Percentiles rank a stretch among this genome's conserved stretches.
phyloP scores from a whole-genome alignment of 2,797 vertebrate species.

The Serranus cabrilla region DNA sequence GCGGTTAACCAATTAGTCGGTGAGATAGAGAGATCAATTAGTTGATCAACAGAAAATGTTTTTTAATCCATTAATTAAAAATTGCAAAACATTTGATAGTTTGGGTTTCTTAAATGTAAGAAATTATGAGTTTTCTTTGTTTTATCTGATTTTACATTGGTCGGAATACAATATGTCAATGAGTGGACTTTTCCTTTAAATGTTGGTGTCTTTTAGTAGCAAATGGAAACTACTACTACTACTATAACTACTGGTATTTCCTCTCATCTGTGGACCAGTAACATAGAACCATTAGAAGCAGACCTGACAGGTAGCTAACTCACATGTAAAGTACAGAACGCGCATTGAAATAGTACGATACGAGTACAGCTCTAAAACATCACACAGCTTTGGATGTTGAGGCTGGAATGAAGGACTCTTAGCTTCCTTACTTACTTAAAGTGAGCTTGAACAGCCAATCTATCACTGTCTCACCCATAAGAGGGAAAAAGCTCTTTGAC shows the following conservation, averaged over 20 bases:
- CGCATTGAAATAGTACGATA: background rate
- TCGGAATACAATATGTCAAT: background rate
- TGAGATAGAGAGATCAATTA: too few species aligned
- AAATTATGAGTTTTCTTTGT: background rate
- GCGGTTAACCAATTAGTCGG: too few species aligned
- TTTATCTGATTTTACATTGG: too few species aligned
- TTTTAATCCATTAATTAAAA: background rate
- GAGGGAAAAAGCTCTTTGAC: slow-evolving; percentile 35
- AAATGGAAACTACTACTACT: too few species aligned
- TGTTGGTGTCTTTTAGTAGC: background rate
- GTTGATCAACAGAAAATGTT: too few species aligned
- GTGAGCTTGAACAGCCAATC: slow-evolving; percentile 37
- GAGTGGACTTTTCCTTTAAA: background rate
- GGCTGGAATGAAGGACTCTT: slow-evolving; percentile 13
- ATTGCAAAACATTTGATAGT: background rate
- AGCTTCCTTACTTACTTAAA: slow-evolving; percentile 29
- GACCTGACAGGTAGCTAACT: slow-evolving; percentile 43
- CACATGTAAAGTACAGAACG: slow-evolving; percentile 7
- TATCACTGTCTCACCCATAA: slow-evolving; percentile 34
- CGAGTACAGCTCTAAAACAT: background rate
- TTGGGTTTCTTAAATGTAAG: background rate
- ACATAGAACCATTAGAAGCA: slow-evolving; percentile 49
- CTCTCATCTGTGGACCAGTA: slow-evolving; percentile 42
- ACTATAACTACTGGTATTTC: slow-evolving; percentile 43
- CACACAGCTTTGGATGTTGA: background rate